A percentile compares a stretch with the other conserved stretches of the same genome.
phyloP scores from a whole-genome alignment of 2,888 invertebrate genomes.

The Torymus tubicola region DNA sequence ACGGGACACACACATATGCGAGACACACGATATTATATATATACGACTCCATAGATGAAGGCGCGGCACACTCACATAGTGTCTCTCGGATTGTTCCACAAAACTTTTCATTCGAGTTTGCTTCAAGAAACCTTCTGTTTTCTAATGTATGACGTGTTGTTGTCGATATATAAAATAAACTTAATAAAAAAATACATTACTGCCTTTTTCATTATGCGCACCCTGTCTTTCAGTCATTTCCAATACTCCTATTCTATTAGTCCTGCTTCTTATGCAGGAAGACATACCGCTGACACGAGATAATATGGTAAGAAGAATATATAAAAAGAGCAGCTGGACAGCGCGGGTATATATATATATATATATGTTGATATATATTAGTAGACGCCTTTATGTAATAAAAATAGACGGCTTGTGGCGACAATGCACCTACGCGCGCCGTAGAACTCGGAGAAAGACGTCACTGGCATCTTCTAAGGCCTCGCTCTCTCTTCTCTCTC shows the following conservation, averaged over 20 bases:
- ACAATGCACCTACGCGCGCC: constrained; percentile 24
- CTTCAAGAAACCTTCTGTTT: constrained; percentile 77
- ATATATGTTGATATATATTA: background rate
- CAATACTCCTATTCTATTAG: background rate
- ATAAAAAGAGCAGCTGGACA: background rate
- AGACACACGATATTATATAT: constrained; percentile 75
- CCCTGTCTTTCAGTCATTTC: background rate
- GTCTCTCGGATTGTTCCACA: constrained; percentile 77
- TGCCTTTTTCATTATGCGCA: constrained; percentile 24
- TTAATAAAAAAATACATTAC: constrained; percentile 75
- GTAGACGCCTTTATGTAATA: constrained; percentile 7
- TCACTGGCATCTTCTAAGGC: constrained; percentile 54
- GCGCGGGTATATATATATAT: background rate
- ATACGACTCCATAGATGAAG: constrained; percentile 77
- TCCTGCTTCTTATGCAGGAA: background rate
- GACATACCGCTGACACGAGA: background rate
- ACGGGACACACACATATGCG: constrained; percentile 67
- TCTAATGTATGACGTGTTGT: constrained; percentile 77
- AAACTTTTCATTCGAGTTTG: constrained; percentile 77
- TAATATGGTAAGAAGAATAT: constrained; percentile 1
- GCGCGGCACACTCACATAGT: constrained; percentile 77
- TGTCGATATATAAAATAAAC: constrained; percentile 77
- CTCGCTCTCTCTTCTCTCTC: background rate
- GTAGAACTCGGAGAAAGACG: constrained; percentile 41
- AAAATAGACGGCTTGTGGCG: constrained; percentile 21